A percentile compares a stretch with the other conserved stretches of the same genome.
Evolutionary conservation across 30 jellyfish, hydroid and myxozoan genomes (phyloP).

Genomic region (Morbakka virulenta): DNA sequence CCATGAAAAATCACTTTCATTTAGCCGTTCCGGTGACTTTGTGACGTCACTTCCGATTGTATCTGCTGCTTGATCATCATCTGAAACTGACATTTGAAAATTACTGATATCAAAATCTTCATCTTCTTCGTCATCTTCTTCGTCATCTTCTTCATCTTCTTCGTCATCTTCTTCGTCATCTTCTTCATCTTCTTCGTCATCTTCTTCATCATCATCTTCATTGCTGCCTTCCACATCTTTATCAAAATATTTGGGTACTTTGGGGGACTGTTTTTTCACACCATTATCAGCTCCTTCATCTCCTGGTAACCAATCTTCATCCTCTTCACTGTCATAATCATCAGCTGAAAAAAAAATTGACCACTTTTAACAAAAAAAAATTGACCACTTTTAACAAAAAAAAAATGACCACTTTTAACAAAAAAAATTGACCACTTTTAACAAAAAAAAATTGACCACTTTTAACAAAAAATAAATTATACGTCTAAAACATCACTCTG

Average conservation of each 20-base stretch:
- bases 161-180: neutral
- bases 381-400: too few species aligned
- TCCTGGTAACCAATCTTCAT: constrained; percentile 55
- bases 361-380: too few species aligned
- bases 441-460: too few species aligned
- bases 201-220: neutral
- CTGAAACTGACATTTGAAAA: too few species aligned
- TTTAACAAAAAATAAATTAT: too few species aligned
- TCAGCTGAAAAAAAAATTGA: constrained; percentile 1
- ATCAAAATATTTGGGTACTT: neutral
- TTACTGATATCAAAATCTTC: too few species aligned
- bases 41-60: neutral
- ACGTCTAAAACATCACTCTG: too few species aligned
- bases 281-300: too few species aligned
- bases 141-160: constrained; percentile 31
- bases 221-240: neutral
- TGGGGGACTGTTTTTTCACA: too few species aligned
- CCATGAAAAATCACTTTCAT: neutral
- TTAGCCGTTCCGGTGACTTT: neutral
- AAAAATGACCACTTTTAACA: too few species aligned
- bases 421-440: too few species aligned
- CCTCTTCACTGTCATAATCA: constrained; percentile 35
- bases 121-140: neutral
- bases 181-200: constrained; percentile 6
- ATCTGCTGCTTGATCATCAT: too few species aligned